Conservation (phyloP, 2,888 invertebrate species). For the Phorcus lineatus region DNA sequence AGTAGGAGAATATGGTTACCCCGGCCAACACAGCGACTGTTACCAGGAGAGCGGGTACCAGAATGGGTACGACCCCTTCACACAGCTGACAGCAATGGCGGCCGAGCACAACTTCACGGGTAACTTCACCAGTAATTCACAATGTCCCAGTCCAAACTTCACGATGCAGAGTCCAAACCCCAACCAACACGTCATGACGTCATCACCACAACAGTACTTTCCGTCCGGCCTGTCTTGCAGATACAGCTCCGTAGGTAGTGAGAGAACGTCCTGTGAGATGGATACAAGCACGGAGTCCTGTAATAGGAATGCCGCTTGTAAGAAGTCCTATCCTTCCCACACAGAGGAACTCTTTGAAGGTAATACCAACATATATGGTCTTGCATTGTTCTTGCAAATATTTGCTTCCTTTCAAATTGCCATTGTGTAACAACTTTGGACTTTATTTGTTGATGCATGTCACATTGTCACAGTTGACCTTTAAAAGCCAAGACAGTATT, state of each 20-base stretch:
- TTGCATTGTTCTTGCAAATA: too few species aligned
- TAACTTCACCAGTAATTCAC: conserved; percentile 28
- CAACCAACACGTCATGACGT: neutral
- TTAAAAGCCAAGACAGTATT: too few species aligned
- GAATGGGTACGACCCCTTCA: conserved; percentile 42
- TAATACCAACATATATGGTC: neutral
- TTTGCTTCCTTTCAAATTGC: too few species aligned
- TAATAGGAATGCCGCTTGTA: neutral
- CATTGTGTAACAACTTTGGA: too few species aligned
- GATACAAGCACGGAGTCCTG: neutral
- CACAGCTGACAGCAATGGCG: conserved; percentile 44
- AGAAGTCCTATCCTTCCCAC: conserved; percentile 31
- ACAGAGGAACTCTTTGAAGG: conserved; percentile 33
- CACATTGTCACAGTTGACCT: too few species aligned
- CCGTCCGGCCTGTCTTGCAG: neutral
- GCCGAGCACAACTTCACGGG: conserved; percentile 43
- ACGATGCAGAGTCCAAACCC: neutral
- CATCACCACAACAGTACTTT: conserved; percentile 16
- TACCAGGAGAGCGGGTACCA: conserved; percentile 23
- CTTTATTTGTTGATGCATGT: too few species aligned
- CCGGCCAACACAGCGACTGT: conserved; percentile 14
- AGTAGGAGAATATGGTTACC: conserved; percentile 21
- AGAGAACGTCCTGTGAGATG: neutral
- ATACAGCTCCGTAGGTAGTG: neutral
- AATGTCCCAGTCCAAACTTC: conserved; percentile 9